Evolutionary conservation across 2,797 vertebrate species (phyloP), one percentile per base, ranked within the genome.

Genomic region (Anableps anableps): DNA sequence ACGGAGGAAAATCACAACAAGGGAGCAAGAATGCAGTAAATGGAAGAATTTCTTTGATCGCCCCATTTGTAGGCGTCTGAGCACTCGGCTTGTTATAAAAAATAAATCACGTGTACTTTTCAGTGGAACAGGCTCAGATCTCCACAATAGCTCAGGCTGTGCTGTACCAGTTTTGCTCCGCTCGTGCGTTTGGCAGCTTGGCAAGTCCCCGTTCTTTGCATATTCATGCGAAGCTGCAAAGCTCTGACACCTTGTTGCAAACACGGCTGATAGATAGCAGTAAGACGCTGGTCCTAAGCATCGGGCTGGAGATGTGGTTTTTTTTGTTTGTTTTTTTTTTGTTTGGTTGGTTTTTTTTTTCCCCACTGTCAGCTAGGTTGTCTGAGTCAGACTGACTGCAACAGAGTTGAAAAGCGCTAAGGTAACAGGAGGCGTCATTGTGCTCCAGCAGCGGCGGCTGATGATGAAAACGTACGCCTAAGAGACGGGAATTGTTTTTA

Each of bases 401-500:
- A 72, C 66, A 0, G 73, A 19, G 55, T 74, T 77, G 19, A 66
- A 7, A 82, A 70, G 29, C 66, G 55, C 84, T 83, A 74, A 38
- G 6, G 26, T 23, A 26, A 76, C 70, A 2, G 4, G 43, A 48
- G 45, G 72, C 80, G 66, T 79, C 45, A 3, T 79, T 1, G 41
- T 47, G 75, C 76, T 76, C 68, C 48, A 6, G 0, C 4, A 2
- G 38, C 13, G 66, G 11, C 5, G 72, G 34, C 66, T 71, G 77
- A 50, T 74, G 85, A 86, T 82, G 80, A 83, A 87, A 91, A 90
- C 36, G 81, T 62, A 36, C 45, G 36, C 45, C 77, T 81, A 73
- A 80, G 72, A 91, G 83, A 86, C 62, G 68, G 62, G 83, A 88
- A 93, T 91, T 84, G 83, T 76, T 91, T 55, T 94, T 92, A 94